Evolutionary conservation across 2,797 vertebrate genomes (phyloP).

Genomic region (Tangara arthus): DNA sequence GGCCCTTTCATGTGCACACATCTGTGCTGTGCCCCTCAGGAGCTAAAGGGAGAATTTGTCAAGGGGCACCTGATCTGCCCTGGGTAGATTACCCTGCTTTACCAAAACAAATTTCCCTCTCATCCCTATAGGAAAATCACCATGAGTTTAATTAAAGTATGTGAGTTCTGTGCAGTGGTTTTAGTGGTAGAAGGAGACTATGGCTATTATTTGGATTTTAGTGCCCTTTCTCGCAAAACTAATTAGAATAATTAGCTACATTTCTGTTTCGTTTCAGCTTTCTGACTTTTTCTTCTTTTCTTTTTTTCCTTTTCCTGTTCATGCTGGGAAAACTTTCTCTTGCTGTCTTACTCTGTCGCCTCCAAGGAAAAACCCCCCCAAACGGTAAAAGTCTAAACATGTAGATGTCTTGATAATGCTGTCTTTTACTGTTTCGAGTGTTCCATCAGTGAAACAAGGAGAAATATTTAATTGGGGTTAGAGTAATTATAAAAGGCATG

Average conservation of each 20-base stretch:
- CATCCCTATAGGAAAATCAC: background rate
- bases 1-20: background rate
- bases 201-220: background rate
- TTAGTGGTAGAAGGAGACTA: background rate
- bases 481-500: background rate
- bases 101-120: background rate
- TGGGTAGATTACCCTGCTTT: background rate
- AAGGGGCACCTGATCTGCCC: background rate
- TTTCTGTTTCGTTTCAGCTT: background rate
- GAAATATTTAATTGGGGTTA: background rate
- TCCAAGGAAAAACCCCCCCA: conserved; percentile 83
- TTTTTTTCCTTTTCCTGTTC: conserved; percentile 51
- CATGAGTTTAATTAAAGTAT: background rate
- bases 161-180: background rate
- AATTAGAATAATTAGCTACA: background rate
- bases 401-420: background rate
- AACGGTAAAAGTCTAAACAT: conserved; percentile 81
- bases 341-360: conserved; percentile 63
- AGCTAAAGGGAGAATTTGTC: background rate
- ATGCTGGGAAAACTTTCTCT: conserved; percentile 65
- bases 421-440: background rate
- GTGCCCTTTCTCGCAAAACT: background rate
- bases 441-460: background rate
- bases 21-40: background rate
- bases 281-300: conserved; percentile 57